Evolutionary conservation across 2,888 invertebrate species (phyloP).

Genomic region (Agrochola litura): DNA sequence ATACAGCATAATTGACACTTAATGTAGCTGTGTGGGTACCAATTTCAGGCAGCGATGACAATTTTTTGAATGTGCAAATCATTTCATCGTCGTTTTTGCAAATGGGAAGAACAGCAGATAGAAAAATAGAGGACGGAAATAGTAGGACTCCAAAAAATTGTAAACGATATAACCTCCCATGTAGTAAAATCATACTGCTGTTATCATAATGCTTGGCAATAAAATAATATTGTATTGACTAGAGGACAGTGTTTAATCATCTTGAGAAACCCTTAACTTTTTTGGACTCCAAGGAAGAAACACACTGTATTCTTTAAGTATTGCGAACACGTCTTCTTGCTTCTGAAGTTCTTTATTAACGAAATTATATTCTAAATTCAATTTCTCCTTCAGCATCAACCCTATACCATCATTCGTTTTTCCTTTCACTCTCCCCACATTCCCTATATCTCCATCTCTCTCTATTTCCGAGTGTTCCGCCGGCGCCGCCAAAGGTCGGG

Average conservation of each 20-base stretch:
- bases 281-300: not conserved
- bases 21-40: too few relatives aligned
- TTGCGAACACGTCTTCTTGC: not conserved
- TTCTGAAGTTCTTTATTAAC: not conserved
- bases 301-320: not conserved
- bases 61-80: too few relatives aligned
- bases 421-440: conserved; percentile 63
- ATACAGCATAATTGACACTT: too few relatives aligned
- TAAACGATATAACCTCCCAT: too few relatives aligned
- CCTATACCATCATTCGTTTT: conserved; percentile 51
- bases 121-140: too few relatives aligned
- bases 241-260: not conserved
- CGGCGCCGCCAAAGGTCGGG: conserved; percentile 88
- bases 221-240: too few relatives aligned
- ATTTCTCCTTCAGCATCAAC: conserved; percentile 50
- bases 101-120: too few relatives aligned
- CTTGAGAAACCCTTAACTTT: not conserved
- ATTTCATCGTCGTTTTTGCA: too few relatives aligned
- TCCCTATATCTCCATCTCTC: conserved; percentile 62
- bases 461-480: conserved; percentile 70
- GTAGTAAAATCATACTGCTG: too few relatives aligned
- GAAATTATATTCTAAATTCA: not conserved
- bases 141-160: too few relatives aligned
- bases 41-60: too few relatives aligned
- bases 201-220: too few relatives aligned